Evolutionary conservation across 64 coral and sea anemone genomes (phyloP).

Genomic region (Porites lutea): DNA sequence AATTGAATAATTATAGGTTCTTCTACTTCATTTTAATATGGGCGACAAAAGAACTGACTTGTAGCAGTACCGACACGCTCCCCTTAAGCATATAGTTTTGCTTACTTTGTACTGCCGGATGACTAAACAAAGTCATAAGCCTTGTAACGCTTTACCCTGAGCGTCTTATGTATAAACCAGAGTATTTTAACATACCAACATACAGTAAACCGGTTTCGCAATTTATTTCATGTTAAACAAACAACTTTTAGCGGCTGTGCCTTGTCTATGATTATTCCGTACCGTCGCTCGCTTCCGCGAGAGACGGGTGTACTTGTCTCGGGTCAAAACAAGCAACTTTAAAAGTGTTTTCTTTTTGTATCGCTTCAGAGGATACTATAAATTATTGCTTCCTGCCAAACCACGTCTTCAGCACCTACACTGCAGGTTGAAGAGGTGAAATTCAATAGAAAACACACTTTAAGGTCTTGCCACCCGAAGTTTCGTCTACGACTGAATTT

Average conservation of each 20-base stretch:
- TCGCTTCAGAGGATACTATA: conserved; percentile 17
- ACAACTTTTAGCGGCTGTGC: conserved; percentile 12
- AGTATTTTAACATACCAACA: conserved; percentile 17
- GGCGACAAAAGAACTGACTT: conserved; percentile 60
- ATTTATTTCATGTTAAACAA: conserved; percentile 40
- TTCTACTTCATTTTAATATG: conserved; percentile 38
- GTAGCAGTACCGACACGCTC: background rate
- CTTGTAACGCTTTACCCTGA: background rate
- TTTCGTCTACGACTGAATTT: background rate
- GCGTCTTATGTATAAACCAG: background rate
- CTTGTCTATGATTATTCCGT: background rate
- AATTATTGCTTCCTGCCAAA: conserved; percentile 29
- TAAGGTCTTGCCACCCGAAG: background rate
- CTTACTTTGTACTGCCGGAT: background rate
- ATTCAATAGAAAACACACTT: conserved; percentile 3
- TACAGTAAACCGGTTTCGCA: background rate
- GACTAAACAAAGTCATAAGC: background rate
- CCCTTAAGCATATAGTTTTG: background rate
- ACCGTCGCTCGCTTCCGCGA: background rate
- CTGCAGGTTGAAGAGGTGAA: conserved; percentile 3
- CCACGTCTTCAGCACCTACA: background rate
- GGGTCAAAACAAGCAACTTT: conserved; percentile 10
- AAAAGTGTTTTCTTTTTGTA: background rate
- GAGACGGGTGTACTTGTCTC: background rate
- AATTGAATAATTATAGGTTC: conserved; percentile 61